phyloP scores from a whole-genome alignment of 2,113 vertebrate species.

The Vanacampus margaritifer region DNA sequence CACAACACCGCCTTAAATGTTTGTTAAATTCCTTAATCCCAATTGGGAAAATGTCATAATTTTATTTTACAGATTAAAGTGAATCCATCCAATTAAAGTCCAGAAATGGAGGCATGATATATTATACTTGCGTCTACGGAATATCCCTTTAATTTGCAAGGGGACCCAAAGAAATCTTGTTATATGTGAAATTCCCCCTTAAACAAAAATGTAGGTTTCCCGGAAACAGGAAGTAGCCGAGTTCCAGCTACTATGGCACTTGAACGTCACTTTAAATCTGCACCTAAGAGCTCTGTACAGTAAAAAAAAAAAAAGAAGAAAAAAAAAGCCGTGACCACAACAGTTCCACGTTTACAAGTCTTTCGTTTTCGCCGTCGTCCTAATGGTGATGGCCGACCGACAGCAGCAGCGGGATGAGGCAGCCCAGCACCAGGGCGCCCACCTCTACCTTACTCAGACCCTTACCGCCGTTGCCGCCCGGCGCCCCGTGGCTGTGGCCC shows the following conservation, averaged over 20 bases:
- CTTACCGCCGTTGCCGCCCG: conserved; percentile 75
- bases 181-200: background rate
- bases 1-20: background rate
- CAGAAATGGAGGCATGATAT: background rate
- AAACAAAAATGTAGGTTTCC: background rate
- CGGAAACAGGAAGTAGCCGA: background rate
- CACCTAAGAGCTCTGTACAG: background rate
- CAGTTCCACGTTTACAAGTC: background rate
- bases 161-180: background rate
- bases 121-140: background rate
- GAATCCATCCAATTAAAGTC: background rate
- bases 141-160: background rate
- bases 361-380: conserved; percentile 13
- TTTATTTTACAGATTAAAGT: background rate
- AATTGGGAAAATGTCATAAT: background rate
- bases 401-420: conserved; percentile 92
- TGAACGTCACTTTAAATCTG: background rate
- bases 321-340: background rate
- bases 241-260: background rate
- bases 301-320: background rate
- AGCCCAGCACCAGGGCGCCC: conserved; percentile 87
- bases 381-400: conserved; percentile 96
- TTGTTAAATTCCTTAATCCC: background rate
- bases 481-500: conserved; percentile 86
- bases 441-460: conserved; percentile 95